Evolutionary conservation across 2,113 vertebrate species (phyloP).

Genomic region (Dolichotis patagonum): DNA sequence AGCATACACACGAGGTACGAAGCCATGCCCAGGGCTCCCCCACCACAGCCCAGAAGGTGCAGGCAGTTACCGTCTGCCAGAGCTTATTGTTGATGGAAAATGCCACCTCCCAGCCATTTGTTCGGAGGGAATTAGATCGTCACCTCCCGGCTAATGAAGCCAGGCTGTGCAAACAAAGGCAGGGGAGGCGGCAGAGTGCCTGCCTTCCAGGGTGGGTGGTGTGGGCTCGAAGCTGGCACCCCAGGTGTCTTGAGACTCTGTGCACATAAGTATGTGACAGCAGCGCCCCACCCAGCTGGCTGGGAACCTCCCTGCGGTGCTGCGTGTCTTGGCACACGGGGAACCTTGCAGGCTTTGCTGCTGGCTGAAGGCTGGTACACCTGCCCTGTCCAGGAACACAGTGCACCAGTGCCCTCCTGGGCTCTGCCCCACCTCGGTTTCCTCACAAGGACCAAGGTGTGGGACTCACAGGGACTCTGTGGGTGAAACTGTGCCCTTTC

Average conservation of each 20-base stretch:
- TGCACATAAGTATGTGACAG: not conserved
- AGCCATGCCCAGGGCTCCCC: not conserved
- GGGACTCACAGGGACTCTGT: too few species aligned
- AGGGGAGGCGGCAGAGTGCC: conserved; percentile 4
- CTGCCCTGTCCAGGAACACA: not conserved
- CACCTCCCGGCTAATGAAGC: conserved; percentile 76
- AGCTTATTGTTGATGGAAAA: conserved; percentile 72
- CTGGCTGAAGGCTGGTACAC: not conserved
- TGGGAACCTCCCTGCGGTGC: not conserved
- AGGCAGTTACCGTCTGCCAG: conserved; percentile 71
- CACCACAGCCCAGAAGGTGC: conserved; percentile 27
- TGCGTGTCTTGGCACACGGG: not conserved
- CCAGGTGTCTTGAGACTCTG: conserved; percentile 48
- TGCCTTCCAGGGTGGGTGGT: conserved; percentile 13
- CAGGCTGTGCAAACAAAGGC: conserved; percentile 71
- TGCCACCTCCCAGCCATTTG: conserved; percentile 61
- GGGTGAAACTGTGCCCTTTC: fast-evolving
- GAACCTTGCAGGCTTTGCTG: not conserved
- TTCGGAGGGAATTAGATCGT: conserved; percentile 71
- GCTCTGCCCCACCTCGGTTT: not conserved
- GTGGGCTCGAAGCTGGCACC: conserved; percentile 33
- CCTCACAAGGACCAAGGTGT: not conserved
- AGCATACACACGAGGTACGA: not conserved
- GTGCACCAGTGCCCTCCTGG: not conserved
- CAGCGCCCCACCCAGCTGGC: not conserved